Evolutionary conservation across 2,888 invertebrate species (phyloP).

Genomic region (Dynastes hyllus): DNA sequence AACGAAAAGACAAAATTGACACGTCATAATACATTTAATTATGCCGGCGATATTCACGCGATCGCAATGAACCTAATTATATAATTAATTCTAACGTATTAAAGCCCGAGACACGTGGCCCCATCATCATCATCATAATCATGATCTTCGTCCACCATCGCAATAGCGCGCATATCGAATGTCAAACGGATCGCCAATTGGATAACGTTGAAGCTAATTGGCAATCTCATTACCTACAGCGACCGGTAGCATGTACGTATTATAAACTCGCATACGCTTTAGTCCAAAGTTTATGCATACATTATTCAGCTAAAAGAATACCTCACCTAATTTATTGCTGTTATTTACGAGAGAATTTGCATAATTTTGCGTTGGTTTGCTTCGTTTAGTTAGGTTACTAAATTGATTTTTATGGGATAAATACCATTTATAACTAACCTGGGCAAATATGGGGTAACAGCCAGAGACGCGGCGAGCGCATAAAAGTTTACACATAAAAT

Average conservation of each 20-base stretch:
- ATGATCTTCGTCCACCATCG: neutral
- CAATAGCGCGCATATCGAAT: neutral
- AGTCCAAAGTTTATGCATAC: neutral
- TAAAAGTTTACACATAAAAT: no score
- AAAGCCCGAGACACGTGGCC: neutral
- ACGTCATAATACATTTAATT: constrained; percentile 44
- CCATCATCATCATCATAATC: neutral
- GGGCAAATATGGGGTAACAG: no score
- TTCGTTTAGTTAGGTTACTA: neutral
- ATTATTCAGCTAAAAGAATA: neutral
- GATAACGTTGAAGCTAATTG: constrained; percentile 3
- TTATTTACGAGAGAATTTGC: neutral
- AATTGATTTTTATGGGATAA: neutral
- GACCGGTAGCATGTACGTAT: neutral
- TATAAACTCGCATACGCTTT: neutral
- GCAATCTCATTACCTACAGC: neutral
- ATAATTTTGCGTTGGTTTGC: neutral
- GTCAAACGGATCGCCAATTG: neutral
- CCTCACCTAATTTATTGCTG: no score
- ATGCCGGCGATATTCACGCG: constrained; percentile 34
- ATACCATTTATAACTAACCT: no score
- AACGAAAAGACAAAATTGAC: neutral
- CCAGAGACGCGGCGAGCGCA: no score
- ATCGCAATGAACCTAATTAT: constrained; percentile 38
- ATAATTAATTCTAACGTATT: constrained; percentile 32